Evolutionary conservation across 2,888 invertebrate species (phyloP).

Genomic region (Brenthis ino): DNA sequence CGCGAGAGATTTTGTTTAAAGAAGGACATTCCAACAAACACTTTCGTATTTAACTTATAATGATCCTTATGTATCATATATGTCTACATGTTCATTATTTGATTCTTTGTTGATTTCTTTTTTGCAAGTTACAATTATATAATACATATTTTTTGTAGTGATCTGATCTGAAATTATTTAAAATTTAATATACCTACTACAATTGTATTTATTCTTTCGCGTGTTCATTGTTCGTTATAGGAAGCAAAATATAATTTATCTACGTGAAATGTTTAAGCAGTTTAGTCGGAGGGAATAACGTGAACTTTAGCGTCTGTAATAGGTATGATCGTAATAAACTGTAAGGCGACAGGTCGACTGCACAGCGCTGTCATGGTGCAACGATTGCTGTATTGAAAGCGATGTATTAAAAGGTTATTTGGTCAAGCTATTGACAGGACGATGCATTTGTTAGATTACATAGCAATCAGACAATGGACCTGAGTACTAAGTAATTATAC

Average conservation of each 20-base stretch:
- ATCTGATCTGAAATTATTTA: too few relatives aligned
- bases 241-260: constrained; percentile 7
- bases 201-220: too few relatives aligned
- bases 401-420: constrained; percentile 39
- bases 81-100: too few relatives aligned
- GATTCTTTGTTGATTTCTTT: too few relatives aligned
- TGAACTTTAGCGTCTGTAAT: constrained; percentile 56
- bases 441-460: constrained; percentile 22
- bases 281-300: constrained; percentile 47
- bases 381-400: constrained; percentile 36
- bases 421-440: constrained; percentile 32
- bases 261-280: constrained; percentile 11
- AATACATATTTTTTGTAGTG: too few relatives aligned
- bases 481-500: neutral
- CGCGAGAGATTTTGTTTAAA: too few relatives aligned
- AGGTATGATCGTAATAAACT: constrained; percentile 41
- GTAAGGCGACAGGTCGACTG: constrained; percentile 49
- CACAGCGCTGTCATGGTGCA: constrained; percentile 29
- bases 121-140: too few relatives aligned
- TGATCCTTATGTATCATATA: too few relatives aligned
- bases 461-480: constrained; percentile 2
- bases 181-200: too few relatives aligned
- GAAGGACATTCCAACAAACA: too few relatives aligned
- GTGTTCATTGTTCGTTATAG: too few relatives aligned
- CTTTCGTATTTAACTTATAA: too few relatives aligned